Base-by-base conservation (phyloP, 2,888 invertebrate species). In the Drosophila austrosaltans region DNA sequence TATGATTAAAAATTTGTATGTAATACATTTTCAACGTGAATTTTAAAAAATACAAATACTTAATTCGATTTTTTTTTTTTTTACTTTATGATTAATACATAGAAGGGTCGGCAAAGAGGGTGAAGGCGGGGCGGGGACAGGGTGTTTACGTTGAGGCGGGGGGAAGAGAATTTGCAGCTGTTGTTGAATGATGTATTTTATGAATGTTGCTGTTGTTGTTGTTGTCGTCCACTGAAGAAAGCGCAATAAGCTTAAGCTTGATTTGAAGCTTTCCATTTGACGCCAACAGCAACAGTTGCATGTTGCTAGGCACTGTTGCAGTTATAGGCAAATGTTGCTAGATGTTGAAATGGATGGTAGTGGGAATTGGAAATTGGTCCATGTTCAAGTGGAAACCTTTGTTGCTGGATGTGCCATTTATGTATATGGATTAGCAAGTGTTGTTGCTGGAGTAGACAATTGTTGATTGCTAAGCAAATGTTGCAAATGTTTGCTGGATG, bases 1-100 rank as follows among this genome's bases (percentile, higher is more conserved):
- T 72, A 74, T 83, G 74, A 72, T 82, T 72, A 78, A 72, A 48
- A 25, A 48, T 12, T 66, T 84, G 79, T 81, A 81, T 82, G 87
- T 84, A 87, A 85, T 87, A 87, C 82, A 85, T 87, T 85, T 87
- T 85, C 79, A 85, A 87, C 85, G 87, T 81, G 44, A 63, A 73
- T 76, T 83, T 80, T 72, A 87, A 48, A 48, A 48, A 83, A 80
- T 79, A 87, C 79, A 87, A 85, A 87, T 87, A 84, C 87, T 84
- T 85, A 85, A 87, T 84, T 82, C 85, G 77, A 77, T 72, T 72
- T 22, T 48, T 48, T 25, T 48, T 30, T 30, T 30, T 30, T 30
- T 16, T 16, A 16, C 10, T 10, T 72, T 76, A 77, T 78, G 83
- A 76, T 79, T 77, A 78, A 81, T 75, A 75, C 69, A 76, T 77